Evolutionary conservation across 2,797 vertebrate species (phyloP).

Genomic region (Sebastes melanostomus): DNA sequence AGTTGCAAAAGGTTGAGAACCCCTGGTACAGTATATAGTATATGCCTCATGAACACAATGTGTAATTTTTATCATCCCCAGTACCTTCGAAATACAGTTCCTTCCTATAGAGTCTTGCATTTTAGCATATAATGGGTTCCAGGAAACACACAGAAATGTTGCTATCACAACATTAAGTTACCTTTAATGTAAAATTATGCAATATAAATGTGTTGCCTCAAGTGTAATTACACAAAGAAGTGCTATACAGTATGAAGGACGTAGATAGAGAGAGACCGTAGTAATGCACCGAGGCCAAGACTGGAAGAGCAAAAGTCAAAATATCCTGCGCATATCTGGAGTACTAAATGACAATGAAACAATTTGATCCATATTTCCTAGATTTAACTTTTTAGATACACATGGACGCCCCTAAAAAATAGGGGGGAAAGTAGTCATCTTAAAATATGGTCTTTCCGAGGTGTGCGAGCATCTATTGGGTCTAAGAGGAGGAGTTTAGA

Average conservation of each 20-base stretch:
- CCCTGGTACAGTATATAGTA: not conserved
- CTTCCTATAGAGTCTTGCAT: not conserved
- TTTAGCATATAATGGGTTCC: not conserved
- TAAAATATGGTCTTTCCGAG: not conserved
- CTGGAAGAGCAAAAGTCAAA: not conserved
- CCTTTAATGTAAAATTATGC: slow-evolving; percentile 65
- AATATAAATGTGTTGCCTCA: slow-evolving; percentile 36
- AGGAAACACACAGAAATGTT: slow-evolving; percentile 17
- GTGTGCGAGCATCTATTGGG: not conserved
- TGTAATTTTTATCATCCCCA: not conserved
- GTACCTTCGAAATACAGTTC: not conserved
- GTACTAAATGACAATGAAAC: not conserved
- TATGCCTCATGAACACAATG: not conserved
- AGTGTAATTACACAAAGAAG: slow-evolving; percentile 17
- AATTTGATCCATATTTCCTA: slow-evolving; percentile 7
- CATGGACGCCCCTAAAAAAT: not conserved
- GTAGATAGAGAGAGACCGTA: not conserved
- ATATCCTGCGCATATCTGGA: not conserved
- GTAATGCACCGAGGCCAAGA: not conserved
- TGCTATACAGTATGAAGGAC: slow-evolving; percentile 19
- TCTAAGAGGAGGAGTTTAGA: slow-evolving; percentile 57
- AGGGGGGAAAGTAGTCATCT: not conserved
- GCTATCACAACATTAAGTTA: slow-evolving; percentile 28
- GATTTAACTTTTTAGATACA: not conserved
- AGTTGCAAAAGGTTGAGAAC: too few relatives aligned